A percentile compares a stretch with the other conserved stretches of the same genome.
Conservation (phyloP, 2,113 vertebrate species). For the Oostethus manadensis region DNA sequence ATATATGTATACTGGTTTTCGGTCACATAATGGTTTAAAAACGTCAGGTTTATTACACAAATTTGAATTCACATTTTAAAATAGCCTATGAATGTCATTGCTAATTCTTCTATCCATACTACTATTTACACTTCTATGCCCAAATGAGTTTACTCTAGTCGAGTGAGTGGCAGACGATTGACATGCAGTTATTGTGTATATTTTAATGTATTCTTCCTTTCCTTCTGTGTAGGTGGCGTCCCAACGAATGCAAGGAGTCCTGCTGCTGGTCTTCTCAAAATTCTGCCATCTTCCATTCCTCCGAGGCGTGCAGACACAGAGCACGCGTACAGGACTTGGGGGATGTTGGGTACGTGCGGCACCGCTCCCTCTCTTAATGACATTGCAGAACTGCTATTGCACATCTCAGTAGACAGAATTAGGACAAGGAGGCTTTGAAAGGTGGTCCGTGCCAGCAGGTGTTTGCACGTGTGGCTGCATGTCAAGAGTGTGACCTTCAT, state of each 20-base stretch:
- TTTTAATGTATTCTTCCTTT: not conserved
- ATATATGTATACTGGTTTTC: no score
- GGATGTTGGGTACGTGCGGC: conserved; percentile 79
- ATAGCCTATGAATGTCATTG: no score
- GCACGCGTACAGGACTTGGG: conserved; percentile 83
- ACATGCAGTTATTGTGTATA: not conserved
- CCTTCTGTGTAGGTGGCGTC: conserved; percentile 80
- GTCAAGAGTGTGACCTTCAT: conserved; percentile 48
- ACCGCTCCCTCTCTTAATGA: conserved; percentile 12
- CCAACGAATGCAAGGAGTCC: conserved; percentile 93
- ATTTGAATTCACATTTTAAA: no score
- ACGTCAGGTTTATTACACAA: no score
- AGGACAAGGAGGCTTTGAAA: not conserved
- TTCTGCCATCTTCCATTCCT: conserved; percentile 87
- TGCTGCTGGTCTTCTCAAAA: conserved; percentile 90
- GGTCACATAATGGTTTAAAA: no score
- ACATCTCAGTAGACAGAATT: conserved; percentile 10
- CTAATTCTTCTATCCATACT: no score
- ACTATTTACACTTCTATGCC: not conserved
- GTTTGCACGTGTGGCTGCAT: conserved; percentile 19
- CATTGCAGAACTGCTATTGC: not conserved
- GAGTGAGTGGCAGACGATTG: no score
- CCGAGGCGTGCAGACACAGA: conserved; percentile 84
- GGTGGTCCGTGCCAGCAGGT: conserved; percentile 12
- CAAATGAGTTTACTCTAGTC: no score